Conservation (phyloP, 2,888 invertebrate genomes). For the Taphrorychus bicolor region DNA sequence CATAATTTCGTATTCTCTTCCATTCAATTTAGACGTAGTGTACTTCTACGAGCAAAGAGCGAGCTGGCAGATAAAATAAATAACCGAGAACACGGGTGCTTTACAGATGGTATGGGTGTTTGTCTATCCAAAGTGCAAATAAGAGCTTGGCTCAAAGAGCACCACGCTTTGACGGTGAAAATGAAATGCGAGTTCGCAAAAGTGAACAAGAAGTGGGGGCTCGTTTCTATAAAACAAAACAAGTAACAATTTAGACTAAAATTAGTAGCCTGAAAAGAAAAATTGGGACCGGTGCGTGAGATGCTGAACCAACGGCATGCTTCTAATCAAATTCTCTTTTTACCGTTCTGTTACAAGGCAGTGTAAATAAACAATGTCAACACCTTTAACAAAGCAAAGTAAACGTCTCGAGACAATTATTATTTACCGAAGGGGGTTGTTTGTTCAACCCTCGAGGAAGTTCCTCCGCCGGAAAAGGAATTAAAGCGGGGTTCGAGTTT, state of each 20-base stretch:
- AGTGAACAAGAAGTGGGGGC: background rate
- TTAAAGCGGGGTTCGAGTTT: background rate
- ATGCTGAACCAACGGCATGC: background rate
- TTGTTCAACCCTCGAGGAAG: background rate
- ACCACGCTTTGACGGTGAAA: background rate
- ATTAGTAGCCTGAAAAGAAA: background rate
- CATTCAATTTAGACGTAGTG: background rate
- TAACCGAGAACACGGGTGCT: background rate
- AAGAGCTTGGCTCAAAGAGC: background rate
- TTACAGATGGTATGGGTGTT: background rate
- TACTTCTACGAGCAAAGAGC: background rate
- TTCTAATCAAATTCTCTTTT: background rate
- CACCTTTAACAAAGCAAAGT: conserved; percentile 4
- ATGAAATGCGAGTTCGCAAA: background rate
- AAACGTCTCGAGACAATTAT: background rate
- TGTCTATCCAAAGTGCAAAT: conserved; percentile 3
- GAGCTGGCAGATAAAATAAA: background rate
- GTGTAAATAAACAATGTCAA: conserved; percentile 4
- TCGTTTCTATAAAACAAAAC: no score
- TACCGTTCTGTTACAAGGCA: background rate
- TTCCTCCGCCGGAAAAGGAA: background rate
- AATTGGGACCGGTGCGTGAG: background rate
- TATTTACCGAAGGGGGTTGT: background rate
- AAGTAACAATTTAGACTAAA: no score
- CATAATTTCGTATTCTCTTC: background rate